These are phyloP conservation scores for Helicorthomorpha holstii DNA, from an alignment of 1,140 invertebrate genomes.

Conservation along the genomic window DNA sequence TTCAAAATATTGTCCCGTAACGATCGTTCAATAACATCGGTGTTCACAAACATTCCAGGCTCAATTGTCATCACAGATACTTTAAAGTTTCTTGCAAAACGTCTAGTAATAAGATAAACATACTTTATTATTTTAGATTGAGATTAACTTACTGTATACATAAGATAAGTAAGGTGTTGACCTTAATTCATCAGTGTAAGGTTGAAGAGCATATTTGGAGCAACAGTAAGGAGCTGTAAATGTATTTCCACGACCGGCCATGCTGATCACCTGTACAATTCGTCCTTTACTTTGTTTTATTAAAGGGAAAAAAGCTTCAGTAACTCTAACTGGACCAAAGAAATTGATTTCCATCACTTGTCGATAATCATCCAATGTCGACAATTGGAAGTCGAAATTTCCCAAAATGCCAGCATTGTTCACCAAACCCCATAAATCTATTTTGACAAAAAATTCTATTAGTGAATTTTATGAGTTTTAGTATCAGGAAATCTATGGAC, in stretches of 20 bases:
- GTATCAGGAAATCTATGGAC: too few relatives aligned
- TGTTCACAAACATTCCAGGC: too few relatives aligned
- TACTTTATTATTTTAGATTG: too few relatives aligned
- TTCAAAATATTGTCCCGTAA: too few relatives aligned
- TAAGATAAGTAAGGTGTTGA: too few relatives aligned
- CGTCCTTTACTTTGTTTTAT: not conserved
- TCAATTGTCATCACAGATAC: too few relatives aligned
- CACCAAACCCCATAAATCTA: not conserved
- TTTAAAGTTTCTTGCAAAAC: too few relatives aligned
- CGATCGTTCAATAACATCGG: too few relatives aligned
- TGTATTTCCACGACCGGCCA: not conserved
- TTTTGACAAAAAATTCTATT: too few relatives aligned
- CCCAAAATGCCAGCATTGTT: not conserved
- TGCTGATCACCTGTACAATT: not conserved
- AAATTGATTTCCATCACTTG: not conserved
- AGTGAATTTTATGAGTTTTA: too few relatives aligned
- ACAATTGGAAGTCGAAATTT: not conserved
- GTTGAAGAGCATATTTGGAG: not conserved
- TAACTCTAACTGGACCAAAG: not conserved
- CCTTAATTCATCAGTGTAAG: not conserved
- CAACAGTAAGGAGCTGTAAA: not conserved
- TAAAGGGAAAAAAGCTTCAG: not conserved
- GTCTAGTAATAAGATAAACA: too few relatives aligned
- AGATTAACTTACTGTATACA: too few relatives aligned
- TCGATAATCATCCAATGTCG: not conserved